Evolutionary conservation across 2,797 vertebrate genomes (phyloP).

Genomic region (Vultur gryphus): DNA sequence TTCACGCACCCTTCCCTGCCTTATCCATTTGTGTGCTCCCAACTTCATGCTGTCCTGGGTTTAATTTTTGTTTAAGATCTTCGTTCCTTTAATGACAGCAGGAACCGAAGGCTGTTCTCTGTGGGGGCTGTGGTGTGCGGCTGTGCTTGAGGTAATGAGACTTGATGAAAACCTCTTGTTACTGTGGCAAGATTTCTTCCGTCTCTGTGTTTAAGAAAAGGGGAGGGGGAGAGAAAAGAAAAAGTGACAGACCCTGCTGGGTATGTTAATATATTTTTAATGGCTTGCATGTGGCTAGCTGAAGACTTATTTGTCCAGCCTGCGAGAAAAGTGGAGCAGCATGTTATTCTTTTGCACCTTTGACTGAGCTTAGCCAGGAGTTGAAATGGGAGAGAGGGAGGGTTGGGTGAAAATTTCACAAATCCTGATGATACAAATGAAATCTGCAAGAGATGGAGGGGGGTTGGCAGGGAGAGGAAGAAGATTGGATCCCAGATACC

Average conservation of each 20-base stretch:
- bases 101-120: conserved; percentile 47
- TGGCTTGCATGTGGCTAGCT: conserved; percentile 55
- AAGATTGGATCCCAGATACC: conserved; percentile 27
- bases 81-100: conserved; percentile 48
- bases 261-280: conserved; percentile 64
- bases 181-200: conserved; percentile 58
- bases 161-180: conserved; percentile 68
- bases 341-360: not conserved
- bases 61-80: conserved; percentile 71
- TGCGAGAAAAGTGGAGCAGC: not conserved
- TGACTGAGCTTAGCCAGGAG: conserved; percentile 1
- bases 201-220: conserved; percentile 14
- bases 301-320: conserved; percentile 50
- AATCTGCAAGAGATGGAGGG: conserved; percentile 7
- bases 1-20: not conserved
- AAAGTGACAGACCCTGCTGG: conserved; percentile 55
- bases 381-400: not conserved
- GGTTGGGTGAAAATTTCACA: conserved; percentile 16
- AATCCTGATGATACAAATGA: conserved; percentile 29
- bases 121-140: conserved; percentile 38
- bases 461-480: not conserved
- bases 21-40: not conserved
- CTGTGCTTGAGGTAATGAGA: conserved; percentile 65
- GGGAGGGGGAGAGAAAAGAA: not conserved
- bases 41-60: conserved; percentile 30